A percentile compares a stretch with the other conserved stretches of the same genome.
phyloP scores from a whole-genome alignment of 2,888 invertebrate genomes.

The Diabrotica balteata region DNA sequence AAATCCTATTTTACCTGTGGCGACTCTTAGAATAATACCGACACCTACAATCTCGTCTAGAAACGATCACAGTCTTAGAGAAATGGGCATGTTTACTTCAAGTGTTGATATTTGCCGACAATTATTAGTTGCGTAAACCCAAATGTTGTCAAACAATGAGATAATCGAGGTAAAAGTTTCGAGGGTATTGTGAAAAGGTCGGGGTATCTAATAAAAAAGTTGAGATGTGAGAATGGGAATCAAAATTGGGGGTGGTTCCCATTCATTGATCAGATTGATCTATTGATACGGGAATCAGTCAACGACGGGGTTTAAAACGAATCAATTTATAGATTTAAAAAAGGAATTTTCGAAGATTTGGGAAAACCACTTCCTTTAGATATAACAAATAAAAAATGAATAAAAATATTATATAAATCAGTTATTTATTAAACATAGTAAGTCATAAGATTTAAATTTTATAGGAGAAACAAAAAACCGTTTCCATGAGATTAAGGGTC shows the following conservation, averaged over 20 bases:
- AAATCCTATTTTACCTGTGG: slow-evolving; percentile 59
- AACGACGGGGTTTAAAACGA: too few species aligned
- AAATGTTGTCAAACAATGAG: slow-evolving; percentile 38
- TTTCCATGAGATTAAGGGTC: too few species aligned
- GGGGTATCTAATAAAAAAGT: slow-evolving; percentile 9
- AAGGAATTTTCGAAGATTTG: too few species aligned
- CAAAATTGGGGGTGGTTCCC: slow-evolving; percentile 9
- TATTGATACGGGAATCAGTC: too few species aligned
- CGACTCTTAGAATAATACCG: slow-evolving; percentile 34
- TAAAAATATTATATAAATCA: too few species aligned
- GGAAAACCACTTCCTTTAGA: too few species aligned
- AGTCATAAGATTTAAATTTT: too few species aligned
- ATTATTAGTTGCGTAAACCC: slow-evolving; percentile 40
- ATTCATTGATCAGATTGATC: slow-evolving; percentile 4
- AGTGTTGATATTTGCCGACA: slow-evolving; percentile 43
- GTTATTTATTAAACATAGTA: too few species aligned
- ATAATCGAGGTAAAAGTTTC: slow-evolving; percentile 22
- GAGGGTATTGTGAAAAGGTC: slow-evolving; percentile 14
- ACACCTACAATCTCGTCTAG: slow-evolving; percentile 27
- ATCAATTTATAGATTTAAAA: too few species aligned
- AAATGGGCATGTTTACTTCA: slow-evolving; percentile 16
- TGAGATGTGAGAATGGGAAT: slow-evolving; percentile 11
- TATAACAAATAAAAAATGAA: too few species aligned
- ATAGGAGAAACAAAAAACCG: too few species aligned
- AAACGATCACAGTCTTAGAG: slow-evolving; percentile 30